Base-by-base conservation (phyloP, 2,113 vertebrate species). In the Stegostoma tigrinum region DNA sequence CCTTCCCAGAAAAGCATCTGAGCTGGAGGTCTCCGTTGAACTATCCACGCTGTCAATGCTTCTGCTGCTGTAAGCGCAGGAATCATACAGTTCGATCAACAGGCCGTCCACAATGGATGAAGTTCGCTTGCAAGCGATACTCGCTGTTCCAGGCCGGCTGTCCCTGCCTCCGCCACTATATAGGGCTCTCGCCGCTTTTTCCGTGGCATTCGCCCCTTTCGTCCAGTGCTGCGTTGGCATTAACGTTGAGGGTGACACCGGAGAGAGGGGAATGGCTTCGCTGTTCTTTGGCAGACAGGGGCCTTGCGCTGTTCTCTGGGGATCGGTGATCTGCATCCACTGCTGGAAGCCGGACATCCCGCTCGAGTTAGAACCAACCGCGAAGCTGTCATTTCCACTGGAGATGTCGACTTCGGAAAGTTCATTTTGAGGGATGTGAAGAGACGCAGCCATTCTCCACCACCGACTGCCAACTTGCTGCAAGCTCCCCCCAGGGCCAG, bases 51-150 rank as follows among this genome's bases (percentile, higher is more conserved):
- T 98, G 97, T 98, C 98, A 95, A 96, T 96, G 30, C 97, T 97
- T 89, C 96, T 96, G 96, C 97, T 89, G 96, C 96, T 83, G 91
- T 96, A 96, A 95, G 97, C 0, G 97, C 96, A 98, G 17, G 98
- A 97, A 96, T 98, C 98, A 96, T 99, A 99, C 0, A 99, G 98
- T 97, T 99, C 99, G 66, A 98, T 98, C 96, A 99, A 97, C 95
- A 99, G 97, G 86, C 98, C 98, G 97, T 98, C 99, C 97, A 99
- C 98, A 48, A 99, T 98, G 95, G 98, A 99, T 42, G 97, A 97
- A 55, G 98, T 97, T 34, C 42, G 27, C 68, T 24, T 45, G 24
- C 27, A 72, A 19, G 8, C 10, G 52, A 55, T 1, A 19, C 3
- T 27, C 27, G 87, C 94, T 52, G 5, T 27, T 45, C 45, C 67